Base-by-base conservation (phyloP, 2,888 invertebrate genomes). In the Chrysotoxum bicinctum region DNA sequence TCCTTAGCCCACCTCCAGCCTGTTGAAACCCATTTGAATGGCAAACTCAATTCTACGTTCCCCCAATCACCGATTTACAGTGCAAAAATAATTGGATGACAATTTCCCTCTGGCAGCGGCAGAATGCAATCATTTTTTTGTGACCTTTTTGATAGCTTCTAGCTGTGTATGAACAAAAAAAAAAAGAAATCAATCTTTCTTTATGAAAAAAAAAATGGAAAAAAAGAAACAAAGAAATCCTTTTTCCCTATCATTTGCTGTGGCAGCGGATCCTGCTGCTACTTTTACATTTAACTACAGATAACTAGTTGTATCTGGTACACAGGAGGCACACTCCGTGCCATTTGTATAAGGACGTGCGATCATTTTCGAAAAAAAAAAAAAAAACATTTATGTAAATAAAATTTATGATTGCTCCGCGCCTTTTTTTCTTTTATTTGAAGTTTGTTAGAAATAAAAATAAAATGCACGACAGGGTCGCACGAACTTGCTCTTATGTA, bases 81-180 rank as follows among this genome's bases (percentile, higher is more conserved):
- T 81, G 73, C 72, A 77, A 81, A 85, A 85, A 85, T 85, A 85
- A 85, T 85, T 85, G 85, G 85, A 85, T 81, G 81, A 77, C 85
- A 85, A 82, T 80, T 84, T 84, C 72, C 56, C 72, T 64, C 70
- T 76, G 32, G 73, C 64, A 64, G 45, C 32, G 48, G 45, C 58
- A 68, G 60, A 54, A 58, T 62, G 72, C 54, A 54, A 75, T 52
- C 23, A 32, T 30, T 30, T 37, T 56, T 81, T 72, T 56, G 12
- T 19, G 45, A 16, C 32, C 50, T 50, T 14, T 54, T 82, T 73
- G 32, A 69, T 68, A 26, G 64, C 21, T 74, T 37, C 45, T 69
- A 52, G 43, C 40, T 72, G 16, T 37, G 26, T 64, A 32, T 45
- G 56, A 14, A 19, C 37, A 80, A 76, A 75, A 60, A 68, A 26